Evolutionary conservation across 2,797 vertebrate genomes (phyloP).

Genomic region (Momotus momota): DNA sequence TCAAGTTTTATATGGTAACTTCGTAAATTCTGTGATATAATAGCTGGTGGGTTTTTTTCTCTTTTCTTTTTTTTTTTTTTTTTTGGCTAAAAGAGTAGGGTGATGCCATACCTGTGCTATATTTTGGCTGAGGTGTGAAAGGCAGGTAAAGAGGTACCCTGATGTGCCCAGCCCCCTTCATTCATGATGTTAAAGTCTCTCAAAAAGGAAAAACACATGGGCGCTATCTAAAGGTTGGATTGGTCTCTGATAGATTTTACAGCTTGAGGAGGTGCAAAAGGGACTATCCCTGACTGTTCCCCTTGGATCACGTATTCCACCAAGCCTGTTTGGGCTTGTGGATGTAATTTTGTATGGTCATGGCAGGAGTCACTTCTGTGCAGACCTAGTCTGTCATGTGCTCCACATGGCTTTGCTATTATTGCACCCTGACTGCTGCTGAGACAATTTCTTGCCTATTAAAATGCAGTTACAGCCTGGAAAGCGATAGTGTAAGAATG

Average conservation of each 20-base stretch:
- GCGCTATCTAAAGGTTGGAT: background rate
- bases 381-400: background rate
- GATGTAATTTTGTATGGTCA: background rate
- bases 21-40: background rate
- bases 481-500: slow-evolving; percentile 39
- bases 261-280: background rate
- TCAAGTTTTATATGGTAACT: background rate
- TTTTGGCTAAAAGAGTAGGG: background rate
- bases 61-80: background rate
- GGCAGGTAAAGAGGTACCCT: background rate
- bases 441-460: slow-evolving; percentile 76
- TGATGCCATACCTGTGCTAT: background rate
- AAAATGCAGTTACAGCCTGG: slow-evolving; percentile 63
- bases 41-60: background rate
- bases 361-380: background rate
- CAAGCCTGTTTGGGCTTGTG: background rate
- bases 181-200: background rate
- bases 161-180: background rate
- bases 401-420: slow-evolving; percentile 45
- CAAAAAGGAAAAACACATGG: background rate
- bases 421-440: slow-evolving; percentile 66
- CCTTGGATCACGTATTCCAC: fast-evolving
- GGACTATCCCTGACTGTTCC: background rate
- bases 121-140: background rate
- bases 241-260: background rate